These are phyloP conservation scores for Podarcis cretensis DNA, from an alignment of 2,113 vertebrate genomes.

Conservation along the genomic window DNA sequence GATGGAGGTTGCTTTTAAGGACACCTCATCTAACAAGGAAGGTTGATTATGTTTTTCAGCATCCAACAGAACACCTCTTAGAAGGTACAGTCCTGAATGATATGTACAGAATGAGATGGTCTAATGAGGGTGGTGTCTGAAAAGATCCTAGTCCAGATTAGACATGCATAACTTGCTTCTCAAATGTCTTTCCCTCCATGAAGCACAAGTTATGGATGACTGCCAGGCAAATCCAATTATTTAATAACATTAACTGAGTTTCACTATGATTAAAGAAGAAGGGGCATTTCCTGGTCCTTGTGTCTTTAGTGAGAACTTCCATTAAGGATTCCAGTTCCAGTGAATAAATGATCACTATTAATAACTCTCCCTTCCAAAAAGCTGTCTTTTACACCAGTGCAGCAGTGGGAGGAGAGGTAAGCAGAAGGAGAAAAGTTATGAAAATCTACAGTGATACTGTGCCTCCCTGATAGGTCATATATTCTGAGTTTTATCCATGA, in stretches of 20 bases:
- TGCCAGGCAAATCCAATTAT: neutral
- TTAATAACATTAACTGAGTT: neutral
- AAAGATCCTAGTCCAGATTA: neutral
- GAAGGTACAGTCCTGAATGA: neutral
- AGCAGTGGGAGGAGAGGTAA: neutral
- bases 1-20: neutral
- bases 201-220: conserved; percentile 4
- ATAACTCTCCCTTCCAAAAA: neutral
- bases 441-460: neutral
- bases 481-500: neutral
- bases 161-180: neutral
- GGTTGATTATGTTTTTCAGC: neutral
- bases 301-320: conserved; percentile 7
- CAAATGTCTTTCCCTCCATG: neutral
- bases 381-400: neutral
- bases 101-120: neutral
- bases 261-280: conserved; percentile 17
- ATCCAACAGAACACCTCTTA: neutral
- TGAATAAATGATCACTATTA: neutral
- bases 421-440: neutral
- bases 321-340: conserved; percentile 2
- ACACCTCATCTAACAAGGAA: neutral
- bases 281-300: neutral
- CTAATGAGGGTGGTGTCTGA: neutral
- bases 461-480: neutral